Evolutionary conservation across 2,888 invertebrate species (phyloP).

Genomic region (Pandemis cinnamomeana): DNA sequence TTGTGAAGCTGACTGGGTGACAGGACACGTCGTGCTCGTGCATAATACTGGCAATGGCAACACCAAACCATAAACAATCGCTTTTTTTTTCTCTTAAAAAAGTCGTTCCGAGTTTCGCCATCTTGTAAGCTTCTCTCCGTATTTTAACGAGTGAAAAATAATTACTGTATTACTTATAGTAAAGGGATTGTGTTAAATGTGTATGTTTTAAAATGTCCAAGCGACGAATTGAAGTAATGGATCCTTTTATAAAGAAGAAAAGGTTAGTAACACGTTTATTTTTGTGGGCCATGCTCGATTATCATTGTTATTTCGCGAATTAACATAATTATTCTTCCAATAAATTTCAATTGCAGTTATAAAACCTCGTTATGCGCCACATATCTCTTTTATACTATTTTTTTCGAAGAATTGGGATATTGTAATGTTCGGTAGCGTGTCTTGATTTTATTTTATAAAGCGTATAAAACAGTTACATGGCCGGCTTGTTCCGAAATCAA

Average conservation of each 20-base stretch:
- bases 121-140: constrained; percentile 71
- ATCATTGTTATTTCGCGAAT: constrained; percentile 45
- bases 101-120: constrained; percentile 60
- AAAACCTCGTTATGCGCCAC: neutral
- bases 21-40: neutral
- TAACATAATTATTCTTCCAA: neutral
- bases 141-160: constrained; percentile 53
- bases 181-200: constrained; percentile 48
- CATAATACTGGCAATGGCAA: neutral
- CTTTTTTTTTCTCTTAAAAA: constrained; percentile 18
- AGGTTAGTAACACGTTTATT: constrained; percentile 78
- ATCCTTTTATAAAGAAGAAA: constrained; percentile 91
- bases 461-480: neutral
- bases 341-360: neutral
- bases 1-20: neutral
- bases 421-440: neutral
- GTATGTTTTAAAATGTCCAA: constrained; percentile 87
- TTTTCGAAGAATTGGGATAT: neutral
- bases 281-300: constrained; percentile 58
- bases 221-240: constrained; percentile 93
- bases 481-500: neutral
- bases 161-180: constrained; percentile 52
- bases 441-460: neutral
- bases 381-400: neutral
- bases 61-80: constrained; percentile 41